Evolutionary conservation across 2,797 vertebrate genomes (phyloP).

Genomic region (Onychomys torridus): DNA sequence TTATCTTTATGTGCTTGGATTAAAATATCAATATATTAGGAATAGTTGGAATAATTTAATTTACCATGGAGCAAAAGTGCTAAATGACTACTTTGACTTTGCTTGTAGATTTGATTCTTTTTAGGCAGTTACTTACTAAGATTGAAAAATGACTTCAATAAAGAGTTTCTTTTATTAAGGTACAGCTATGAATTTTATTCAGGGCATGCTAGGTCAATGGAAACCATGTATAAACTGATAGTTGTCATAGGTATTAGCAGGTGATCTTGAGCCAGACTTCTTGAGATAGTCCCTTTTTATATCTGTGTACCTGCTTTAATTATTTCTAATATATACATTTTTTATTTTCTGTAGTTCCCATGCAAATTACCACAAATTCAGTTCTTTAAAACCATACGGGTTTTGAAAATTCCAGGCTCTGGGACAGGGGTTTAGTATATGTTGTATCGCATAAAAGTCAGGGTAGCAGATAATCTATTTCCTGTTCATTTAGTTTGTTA

Average conservation of each 20-base stretch:
- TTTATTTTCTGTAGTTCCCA: not conserved
- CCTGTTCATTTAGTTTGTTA: not conserved
- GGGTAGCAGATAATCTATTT: not conserved
- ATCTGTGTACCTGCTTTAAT: not conserved
- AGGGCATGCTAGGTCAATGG: not conserved
- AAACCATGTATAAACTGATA: not conserved
- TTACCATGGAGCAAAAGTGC: not conserved
- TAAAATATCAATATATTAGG: not conserved
- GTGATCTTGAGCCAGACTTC: not conserved
- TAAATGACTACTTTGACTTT: not conserved
- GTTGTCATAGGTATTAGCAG: not conserved
- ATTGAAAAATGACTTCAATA: not conserved
- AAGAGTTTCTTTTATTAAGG: not conserved
- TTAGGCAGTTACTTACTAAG: conserved; percentile 29
- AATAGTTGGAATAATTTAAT: conserved; percentile 10
- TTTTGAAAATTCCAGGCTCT: not conserved
- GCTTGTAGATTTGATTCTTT: not conserved
- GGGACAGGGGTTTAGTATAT: not conserved
- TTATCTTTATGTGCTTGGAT: not conserved
- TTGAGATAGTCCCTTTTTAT: not conserved
- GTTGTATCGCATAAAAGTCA: not conserved
- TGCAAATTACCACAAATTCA: not conserved
- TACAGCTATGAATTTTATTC: conserved; percentile 1
- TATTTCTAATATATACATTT: not conserved
- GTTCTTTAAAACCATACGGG: not conserved